Conservation (phyloP, 1,140 invertebrate genomes). For the Drosophila suzukii region DNA sequence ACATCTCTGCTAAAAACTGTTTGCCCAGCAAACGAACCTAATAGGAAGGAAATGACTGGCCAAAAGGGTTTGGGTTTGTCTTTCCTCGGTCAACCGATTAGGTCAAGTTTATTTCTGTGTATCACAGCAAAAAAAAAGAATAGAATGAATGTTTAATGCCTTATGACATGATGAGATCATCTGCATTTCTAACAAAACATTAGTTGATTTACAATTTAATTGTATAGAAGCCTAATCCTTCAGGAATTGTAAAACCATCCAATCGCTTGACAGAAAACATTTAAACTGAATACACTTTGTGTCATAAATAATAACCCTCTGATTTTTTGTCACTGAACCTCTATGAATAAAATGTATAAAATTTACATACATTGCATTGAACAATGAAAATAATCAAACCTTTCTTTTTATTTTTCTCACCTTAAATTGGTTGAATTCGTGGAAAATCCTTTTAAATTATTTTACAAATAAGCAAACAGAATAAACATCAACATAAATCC, state of each 20-base stretch:
- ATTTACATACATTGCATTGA: neutral
- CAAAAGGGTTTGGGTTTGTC: constrained; percentile 24
- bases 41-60: constrained; percentile 20
- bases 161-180: neutral
- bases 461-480: constrained; percentile 37
- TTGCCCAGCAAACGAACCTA: constrained; percentile 26
- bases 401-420: neutral
- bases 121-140: neutral
- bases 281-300: neutral
- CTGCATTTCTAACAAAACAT: neutral
- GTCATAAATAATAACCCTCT: neutral
- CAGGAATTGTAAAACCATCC: neutral
- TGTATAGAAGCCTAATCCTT: neutral
- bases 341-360: neutral
- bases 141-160: neutral
- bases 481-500: constrained; percentile 52
- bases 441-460: constrained; percentile 16
- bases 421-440: constrained; percentile 14
- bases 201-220: neutral
- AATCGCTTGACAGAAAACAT: neutral
- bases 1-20: constrained; percentile 37
- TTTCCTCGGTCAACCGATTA: constrained; percentile 15
- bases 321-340: neutral
- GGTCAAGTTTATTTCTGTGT: constrained; percentile 18
- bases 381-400: neutral